These are phyloP conservation scores for Malurus splendens DNA, from an alignment of 2,797 vertebrate species.

Conservation along the genomic window DNA sequence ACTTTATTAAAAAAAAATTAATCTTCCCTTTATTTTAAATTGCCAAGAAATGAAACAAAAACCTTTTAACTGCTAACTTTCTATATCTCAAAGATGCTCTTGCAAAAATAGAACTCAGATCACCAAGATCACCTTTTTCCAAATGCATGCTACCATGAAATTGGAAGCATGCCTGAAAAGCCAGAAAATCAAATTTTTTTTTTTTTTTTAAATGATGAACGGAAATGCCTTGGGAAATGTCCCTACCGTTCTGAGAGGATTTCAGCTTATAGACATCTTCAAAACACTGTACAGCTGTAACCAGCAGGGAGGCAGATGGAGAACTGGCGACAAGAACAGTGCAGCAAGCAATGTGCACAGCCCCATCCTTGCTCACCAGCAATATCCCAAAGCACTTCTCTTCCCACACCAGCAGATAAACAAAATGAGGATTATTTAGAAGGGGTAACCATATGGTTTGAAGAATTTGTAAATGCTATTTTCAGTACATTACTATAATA, in stretches of 20 bases:
- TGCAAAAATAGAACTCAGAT: background rate
- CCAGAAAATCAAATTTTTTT: background rate
- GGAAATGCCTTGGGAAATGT: conserved; percentile 4
- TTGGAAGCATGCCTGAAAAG: background rate
- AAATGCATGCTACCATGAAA: background rate
- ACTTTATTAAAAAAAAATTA: background rate
- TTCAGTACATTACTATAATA: background rate
- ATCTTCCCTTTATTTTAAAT: background rate
- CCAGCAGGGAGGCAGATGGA: conserved; percentile 16
- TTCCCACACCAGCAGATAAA: conserved; percentile 19
- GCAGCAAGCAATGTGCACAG: background rate
- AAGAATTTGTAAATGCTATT: background rate
- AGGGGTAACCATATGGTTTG: conserved; percentile 14
- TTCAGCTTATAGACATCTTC: conserved; percentile 27
- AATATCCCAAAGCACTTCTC: conserved; percentile 1
- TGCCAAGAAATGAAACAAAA: background rate
- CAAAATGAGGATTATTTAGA: conserved; percentile 20
- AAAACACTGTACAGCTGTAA: background rate
- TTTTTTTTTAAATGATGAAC: background rate
- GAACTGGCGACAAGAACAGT: background rate
- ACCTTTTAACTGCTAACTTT: background rate
- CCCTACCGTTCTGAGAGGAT: background rate
- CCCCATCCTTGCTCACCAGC: background rate
- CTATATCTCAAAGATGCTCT: background rate
- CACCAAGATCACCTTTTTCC: background rate